Evolutionary conservation across 2,888 invertebrate species (phyloP), one percentile per base, ranked within the genome.

Genomic region (Laspeyria flexula): DNA sequence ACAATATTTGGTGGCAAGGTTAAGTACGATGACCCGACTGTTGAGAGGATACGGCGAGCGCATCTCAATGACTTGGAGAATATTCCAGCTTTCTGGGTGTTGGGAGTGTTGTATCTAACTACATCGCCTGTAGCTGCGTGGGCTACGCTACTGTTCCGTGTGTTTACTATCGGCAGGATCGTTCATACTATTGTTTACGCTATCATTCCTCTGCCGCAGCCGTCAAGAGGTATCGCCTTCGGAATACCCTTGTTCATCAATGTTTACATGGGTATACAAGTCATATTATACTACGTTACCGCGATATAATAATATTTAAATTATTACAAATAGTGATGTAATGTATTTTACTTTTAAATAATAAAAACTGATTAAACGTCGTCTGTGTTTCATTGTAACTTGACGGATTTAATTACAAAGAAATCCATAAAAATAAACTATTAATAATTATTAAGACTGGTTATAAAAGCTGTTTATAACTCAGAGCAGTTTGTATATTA

Each of bases 21-120:
- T 45, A 89, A 84, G 65, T 80, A 60, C 40, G 89, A 88, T 30
- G 86, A 90, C 49, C 81, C 78, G 0, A 65, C 55, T 0, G 75
- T 91, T 16, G 90, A 91, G 65, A 76, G 91, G 2, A 51, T 85
- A 1, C 78, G 91, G 0, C 83, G 94, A 73, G 95, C 95, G 9
- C 95, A 96, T 75, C 87, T 93, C 65, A 96, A 96, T 72, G 96
- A 96, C 76, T 75, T 96, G 79, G 96, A 96, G 83, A 96, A 95
- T 78, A 95, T 96, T 45, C 92, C 94, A 0, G 90, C 94, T 0
- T 96, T 95, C 76, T 91, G 95, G 77, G 69, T 95, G 10, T 79
- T 94, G 23, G 94, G 93, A 3, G 90, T 94, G 3, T 76, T 94
- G 47, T 96, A 95, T 83, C 73, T 95, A 48, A 86, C 93, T 18